A percentile compares a stretch with the other conserved stretches of the same genome.
These are phyloP conservation scores for Indicator indicator DNA, from an alignment of 2,113 vertebrate genomes.

Conservation along the genomic window DNA sequence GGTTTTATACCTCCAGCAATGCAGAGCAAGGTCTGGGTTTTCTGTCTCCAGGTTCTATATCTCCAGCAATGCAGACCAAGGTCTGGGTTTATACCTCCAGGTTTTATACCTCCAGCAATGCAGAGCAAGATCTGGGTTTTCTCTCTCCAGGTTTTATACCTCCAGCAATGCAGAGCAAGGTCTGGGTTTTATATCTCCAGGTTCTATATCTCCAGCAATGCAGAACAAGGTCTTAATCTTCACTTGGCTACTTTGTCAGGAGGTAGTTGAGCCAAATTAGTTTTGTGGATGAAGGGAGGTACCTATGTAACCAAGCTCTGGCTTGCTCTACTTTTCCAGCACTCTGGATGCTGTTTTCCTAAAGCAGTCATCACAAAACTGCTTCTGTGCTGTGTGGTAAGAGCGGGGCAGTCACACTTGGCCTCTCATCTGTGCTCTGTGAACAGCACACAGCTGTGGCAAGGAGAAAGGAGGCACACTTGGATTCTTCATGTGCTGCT, in stretches of 20 bases:
- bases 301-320: accelerated
- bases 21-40: too few species aligned
- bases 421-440: accelerated
- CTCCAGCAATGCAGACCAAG: too few species aligned
- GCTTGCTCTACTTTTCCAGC: accelerated
- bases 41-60: too few species aligned
- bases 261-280: accelerated
- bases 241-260: background rate
- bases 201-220: too few species aligned
- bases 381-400: accelerated
- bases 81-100: too few species aligned
- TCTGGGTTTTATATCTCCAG: too few species aligned
- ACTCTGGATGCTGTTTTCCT: accelerated
- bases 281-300: accelerated
- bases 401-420: accelerated
- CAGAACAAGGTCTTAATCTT: accelerated
- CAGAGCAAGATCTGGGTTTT: too few species aligned
- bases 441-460: background rate
- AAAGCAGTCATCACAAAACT: accelerated
- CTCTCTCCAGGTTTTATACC: too few species aligned
- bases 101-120: too few species aligned
- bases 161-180: too few species aligned
- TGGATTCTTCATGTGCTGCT: accelerated
- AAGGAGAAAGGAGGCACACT: background rate
- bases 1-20: too few species aligned